A percentile compares a stretch with the other conserved stretches of the same genome.
Conservation (phyloP, 1,140 invertebrate species). For the Drosophila elegans region DNA sequence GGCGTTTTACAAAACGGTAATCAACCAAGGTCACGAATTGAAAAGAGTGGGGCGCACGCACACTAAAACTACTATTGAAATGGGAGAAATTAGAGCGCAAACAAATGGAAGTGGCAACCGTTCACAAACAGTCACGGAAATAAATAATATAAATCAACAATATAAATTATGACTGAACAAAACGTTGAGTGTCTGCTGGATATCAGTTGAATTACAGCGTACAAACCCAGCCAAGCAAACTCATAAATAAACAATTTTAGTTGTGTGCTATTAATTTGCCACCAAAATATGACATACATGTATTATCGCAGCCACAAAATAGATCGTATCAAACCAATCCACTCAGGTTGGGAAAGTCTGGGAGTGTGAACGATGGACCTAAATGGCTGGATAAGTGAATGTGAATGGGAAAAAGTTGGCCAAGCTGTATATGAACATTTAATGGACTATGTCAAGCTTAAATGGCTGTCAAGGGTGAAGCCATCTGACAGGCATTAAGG, state of each 20-base stretch:
- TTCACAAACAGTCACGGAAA: constrained; percentile 38
- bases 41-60: constrained; percentile 26
- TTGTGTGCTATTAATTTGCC: constrained; percentile 30
- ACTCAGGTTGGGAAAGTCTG: neutral
- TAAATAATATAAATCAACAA: constrained; percentile 40
- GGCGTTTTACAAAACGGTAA: constrained; percentile 47
- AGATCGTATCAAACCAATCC: constrained; percentile 10
- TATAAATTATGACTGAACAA: constrained; percentile 30
- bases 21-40: constrained; percentile 31
- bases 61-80: constrained; percentile 6
- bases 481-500: constrained; percentile 12
- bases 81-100: constrained; percentile 10
- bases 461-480: constrained; percentile 29
- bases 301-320: constrained; percentile 13
- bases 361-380: constrained; percentile 16
- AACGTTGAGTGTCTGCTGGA: constrained; percentile 17
- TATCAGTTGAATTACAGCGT: constrained; percentile 18
- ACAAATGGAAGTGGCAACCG: constrained; percentile 11
- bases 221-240: neutral
- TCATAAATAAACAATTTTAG: constrained; percentile 32
- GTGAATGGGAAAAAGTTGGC: constrained; percentile 41
- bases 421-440: constrained; percentile 22
- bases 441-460: constrained; percentile 43
- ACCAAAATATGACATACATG: constrained; percentile 22
- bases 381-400: constrained; percentile 41